A percentile compares a stretch with the other conserved stretches of the same genome.
These are phyloP conservation scores for Tanytarsus gracilentus DNA, from an alignment of 2,888 invertebrate species.

Conservation along the genomic window DNA sequence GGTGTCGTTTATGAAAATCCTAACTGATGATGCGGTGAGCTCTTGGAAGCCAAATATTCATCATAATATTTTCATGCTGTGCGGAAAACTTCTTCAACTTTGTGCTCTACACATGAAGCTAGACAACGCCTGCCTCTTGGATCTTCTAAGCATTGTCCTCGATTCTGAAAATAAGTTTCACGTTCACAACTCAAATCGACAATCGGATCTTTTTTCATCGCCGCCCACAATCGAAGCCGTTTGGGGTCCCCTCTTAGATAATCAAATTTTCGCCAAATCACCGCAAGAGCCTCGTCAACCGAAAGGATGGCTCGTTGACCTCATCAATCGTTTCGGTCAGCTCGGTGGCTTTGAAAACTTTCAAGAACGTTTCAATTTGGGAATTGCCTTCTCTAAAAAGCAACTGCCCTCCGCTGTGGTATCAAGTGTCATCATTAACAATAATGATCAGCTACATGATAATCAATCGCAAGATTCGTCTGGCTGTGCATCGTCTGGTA, in stretches of 20 bases:
- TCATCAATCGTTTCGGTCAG: constrained; percentile 88
- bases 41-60: constrained; percentile 98
- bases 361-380: constrained; percentile 71
- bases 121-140: constrained; percentile 86
- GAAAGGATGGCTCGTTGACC: constrained; percentile 91
- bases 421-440: too few species aligned
- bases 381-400: constrained; percentile 52
- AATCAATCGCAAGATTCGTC: constrained; percentile 13
- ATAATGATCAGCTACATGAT: too few species aligned
- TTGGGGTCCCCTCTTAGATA: constrained; percentile 57
- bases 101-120: constrained; percentile 82
- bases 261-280: constrained; percentile 50
- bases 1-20: constrained; percentile 89
- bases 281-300: constrained; percentile 73
- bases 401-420: constrained; percentile 40
- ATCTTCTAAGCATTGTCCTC: constrained; percentile 85
- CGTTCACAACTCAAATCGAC: constrained; percentile 42
- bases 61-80: constrained; percentile 87
- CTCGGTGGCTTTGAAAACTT: constrained; percentile 82
- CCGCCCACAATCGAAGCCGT: constrained; percentile 36
- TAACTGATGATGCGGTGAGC: constrained; percentile 94
- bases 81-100: constrained; percentile 82
- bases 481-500: constrained; percentile 30
- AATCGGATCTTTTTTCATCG: constrained; percentile 33
- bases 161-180: constrained; percentile 91